These are phyloP conservation scores for Eurytoma adleriae DNA, from an alignment of 2,888 invertebrate species.

Conservation along the genomic window DNA sequence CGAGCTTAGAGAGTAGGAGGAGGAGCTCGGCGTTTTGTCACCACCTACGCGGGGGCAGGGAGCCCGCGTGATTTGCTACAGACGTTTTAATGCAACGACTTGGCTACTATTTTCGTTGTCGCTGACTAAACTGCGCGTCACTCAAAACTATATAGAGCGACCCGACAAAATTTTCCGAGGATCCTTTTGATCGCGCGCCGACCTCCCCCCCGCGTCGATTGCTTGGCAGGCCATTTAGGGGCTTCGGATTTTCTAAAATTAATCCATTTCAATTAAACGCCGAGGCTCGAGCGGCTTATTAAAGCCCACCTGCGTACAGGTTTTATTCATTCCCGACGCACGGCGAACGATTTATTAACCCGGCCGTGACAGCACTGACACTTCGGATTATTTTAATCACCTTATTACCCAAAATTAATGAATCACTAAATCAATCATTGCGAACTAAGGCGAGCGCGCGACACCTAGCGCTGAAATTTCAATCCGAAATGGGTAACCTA, in stretches of 20 bases:
- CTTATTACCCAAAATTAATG: not conserved
- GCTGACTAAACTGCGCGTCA: slow-evolving; percentile 22
- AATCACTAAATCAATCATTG: slow-evolving; percentile 11
- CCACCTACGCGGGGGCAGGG: not conserved
- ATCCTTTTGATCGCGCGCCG: not conserved
- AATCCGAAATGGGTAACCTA: too few species aligned
- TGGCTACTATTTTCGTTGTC: slow-evolving; percentile 26
- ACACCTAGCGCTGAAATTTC: too few species aligned
- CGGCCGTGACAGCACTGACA: too few species aligned
- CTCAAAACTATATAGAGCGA: not conserved
- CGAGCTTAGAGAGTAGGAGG: not conserved
- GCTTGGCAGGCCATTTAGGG: not conserved
- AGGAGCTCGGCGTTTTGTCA: not conserved
- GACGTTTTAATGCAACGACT: not conserved
- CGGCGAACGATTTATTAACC: slow-evolving; percentile 1
- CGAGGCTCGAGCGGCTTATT: not conserved
- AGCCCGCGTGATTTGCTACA: not conserved
- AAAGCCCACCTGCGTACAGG: not conserved
- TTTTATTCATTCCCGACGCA: not conserved
- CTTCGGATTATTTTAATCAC: too few species aligned
- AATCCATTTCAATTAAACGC: not conserved
- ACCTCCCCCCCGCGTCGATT: not conserved
- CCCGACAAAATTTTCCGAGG: not conserved
- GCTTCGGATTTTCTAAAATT: not conserved
- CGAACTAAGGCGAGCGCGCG: not conserved